Evolutionary conservation across 1,140 invertebrate species (phyloP).

Genomic region (Pemphigus obesinymphae): DNA sequence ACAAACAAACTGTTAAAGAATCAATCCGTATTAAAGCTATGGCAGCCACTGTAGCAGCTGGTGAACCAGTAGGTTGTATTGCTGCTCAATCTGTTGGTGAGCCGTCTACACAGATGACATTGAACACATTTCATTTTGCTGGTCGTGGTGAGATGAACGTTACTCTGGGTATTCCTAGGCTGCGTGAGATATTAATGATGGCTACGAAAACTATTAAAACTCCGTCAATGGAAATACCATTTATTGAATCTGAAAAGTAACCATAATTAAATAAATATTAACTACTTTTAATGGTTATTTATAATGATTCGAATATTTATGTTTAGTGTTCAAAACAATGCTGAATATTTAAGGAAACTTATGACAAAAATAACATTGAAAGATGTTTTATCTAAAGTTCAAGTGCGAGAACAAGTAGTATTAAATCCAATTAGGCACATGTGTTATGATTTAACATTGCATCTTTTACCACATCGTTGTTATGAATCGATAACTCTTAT

Average conservation of each 20-base stretch:
- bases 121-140: conserved; percentile 99
- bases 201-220: conserved; percentile 87
- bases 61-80: conserved; percentile 92
- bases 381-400: conserved; percentile 72
- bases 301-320: neutral
- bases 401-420: conserved; percentile 61
- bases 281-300: neutral
- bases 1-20: conserved; percentile 4
- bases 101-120: conserved; percentile 99
- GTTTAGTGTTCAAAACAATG: conserved; percentile 52
- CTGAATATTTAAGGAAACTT: conserved; percentile 64
- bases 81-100: conserved; percentile 96
- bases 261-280: neutral
- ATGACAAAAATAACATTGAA: conserved; percentile 71
- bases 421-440: conserved; percentile 53
- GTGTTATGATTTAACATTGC: conserved; percentile 56
- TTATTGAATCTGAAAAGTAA: conserved; percentile 50
- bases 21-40: conserved; percentile 35
- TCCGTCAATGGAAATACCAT: conserved; percentile 91
- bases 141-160: conserved; percentile 99
- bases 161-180: conserved; percentile 91
- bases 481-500: conserved; percentile 69
- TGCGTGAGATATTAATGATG: conserved; percentile 95
- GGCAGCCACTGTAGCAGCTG: conserved; percentile 57
- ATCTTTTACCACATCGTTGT: conserved; percentile 66